Conservation (phyloP, 2,888 invertebrate species). For the Julus scanicus region DNA sequence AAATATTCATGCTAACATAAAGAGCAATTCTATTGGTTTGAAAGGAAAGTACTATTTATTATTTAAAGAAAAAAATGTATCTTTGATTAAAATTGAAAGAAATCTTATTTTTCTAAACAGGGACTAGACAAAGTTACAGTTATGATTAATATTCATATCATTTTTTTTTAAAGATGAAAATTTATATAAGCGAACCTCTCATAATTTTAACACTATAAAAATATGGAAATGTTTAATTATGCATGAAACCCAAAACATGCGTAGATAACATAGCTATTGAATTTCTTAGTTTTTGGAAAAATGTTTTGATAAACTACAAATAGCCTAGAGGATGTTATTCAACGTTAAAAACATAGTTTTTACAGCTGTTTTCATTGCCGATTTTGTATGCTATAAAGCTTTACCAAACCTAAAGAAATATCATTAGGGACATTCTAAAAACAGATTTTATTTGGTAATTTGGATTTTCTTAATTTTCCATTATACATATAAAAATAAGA, state of each 20-base stretch:
- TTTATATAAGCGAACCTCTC: background rate
- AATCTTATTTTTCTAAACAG: background rate
- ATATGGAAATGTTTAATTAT: constrained; percentile 15
- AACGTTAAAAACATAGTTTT: background rate
- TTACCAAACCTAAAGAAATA: no score
- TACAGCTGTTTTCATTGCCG: no score
- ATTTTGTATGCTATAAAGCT: no score
- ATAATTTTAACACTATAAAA: background rate
- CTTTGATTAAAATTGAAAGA: constrained; percentile 13
- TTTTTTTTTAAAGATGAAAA: background rate
- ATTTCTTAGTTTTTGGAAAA: background rate
- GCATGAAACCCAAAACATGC: background rate
- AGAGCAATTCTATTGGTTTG: background rate
- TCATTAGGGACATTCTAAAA: no score
- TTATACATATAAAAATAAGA: no score
- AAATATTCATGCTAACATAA: background rate
- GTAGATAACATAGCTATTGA: background rate
- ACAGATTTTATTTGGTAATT: no score
- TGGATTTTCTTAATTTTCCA: no score
- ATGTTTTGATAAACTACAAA: background rate
- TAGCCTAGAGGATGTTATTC: background rate
- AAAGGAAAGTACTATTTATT: background rate
- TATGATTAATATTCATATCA: background rate
- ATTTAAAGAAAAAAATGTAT: background rate
- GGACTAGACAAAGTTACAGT: background rate